These are phyloP conservation scores for Dynastes maya DNA, from an alignment of 2,888 invertebrate species.

Conservation along the genomic window DNA sequence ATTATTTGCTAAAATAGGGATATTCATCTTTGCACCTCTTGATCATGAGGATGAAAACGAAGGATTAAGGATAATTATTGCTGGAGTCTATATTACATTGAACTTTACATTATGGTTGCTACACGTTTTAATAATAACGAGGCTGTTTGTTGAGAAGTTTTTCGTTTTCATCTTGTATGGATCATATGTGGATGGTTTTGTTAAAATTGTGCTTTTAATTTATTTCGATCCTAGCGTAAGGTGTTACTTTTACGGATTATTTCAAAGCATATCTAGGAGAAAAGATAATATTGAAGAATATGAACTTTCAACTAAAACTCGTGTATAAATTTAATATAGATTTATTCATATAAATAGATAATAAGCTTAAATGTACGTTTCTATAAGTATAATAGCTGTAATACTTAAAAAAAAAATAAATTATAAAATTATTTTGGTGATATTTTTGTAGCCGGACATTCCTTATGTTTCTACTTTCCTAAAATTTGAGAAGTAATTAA, in stretches of 20 bases:
- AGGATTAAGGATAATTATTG: conserved; percentile 25
- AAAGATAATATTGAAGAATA: background rate
- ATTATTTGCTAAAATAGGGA: background rate
- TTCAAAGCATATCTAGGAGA: background rate
- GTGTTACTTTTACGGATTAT: conserved; percentile 21
- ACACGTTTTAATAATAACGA: background rate
- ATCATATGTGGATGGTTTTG: conserved; percentile 1
- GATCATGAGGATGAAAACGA: conserved; percentile 18
- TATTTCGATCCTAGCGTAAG: conserved; percentile 2
- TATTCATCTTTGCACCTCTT: background rate
- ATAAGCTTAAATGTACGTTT: no score
- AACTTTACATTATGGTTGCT: conserved; percentile 16
- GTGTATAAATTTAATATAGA: no score
- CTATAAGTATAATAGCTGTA: no score
- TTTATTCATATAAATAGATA: no score
- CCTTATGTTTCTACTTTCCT: no score
- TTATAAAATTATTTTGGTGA: no score
- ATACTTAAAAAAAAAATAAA: no score
- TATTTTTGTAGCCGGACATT: no score
- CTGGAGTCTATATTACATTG: conserved; percentile 5
- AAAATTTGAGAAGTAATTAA: no score
- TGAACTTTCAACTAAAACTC: background rate
- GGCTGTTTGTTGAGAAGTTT: background rate
- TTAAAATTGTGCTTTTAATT: conserved; percentile 27
- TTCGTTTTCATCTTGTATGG: conserved; percentile 4